Evolutionary conservation across 2,888 invertebrate genomes (phyloP).

Genomic region (Ecliptopera silaceata): DNA sequence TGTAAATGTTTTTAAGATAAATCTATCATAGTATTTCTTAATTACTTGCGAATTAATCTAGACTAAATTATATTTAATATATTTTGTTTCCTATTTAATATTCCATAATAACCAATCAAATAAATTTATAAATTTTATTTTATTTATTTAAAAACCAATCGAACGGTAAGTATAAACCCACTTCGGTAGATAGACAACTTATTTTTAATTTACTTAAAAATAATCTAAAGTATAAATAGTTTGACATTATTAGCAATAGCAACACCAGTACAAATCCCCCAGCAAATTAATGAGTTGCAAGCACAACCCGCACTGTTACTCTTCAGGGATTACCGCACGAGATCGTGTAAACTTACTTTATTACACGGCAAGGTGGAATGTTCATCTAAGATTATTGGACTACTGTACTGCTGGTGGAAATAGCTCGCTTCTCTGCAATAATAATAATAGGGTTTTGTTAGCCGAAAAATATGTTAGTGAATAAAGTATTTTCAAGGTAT

Average conservation of each 20-base stretch:
- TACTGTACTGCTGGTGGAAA: constrained; percentile 12
- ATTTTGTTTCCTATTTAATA: too few species aligned
- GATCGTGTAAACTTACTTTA: constrained; percentile 52
- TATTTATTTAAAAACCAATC: too few species aligned
- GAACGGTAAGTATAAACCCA: too few species aligned
- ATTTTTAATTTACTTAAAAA: too few species aligned
- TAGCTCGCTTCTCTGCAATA: constrained; percentile 16
- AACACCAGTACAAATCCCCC: constrained; percentile 46
- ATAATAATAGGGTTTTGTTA: neutral
- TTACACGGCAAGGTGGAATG: constrained; percentile 38
- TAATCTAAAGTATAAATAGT: too few species aligned
- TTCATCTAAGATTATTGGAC: constrained; percentile 33
- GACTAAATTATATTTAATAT: too few species aligned
- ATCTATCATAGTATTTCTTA: too few species aligned
- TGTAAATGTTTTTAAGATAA: neutral
- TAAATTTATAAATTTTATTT: too few species aligned
- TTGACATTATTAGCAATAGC: constrained; percentile 10
- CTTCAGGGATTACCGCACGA: constrained; percentile 54
- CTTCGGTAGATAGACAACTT: too few species aligned
- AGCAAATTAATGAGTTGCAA: constrained; percentile 60
- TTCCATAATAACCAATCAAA: too few species aligned
- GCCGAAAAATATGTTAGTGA: neutral
- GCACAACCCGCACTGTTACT: constrained; percentile 49
- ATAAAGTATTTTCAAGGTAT: neutral
- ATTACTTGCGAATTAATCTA: too few species aligned